Conservation (phyloP, 2,113 vertebrate genomes). For the Leptobrachium ailaonicum region DNA sequence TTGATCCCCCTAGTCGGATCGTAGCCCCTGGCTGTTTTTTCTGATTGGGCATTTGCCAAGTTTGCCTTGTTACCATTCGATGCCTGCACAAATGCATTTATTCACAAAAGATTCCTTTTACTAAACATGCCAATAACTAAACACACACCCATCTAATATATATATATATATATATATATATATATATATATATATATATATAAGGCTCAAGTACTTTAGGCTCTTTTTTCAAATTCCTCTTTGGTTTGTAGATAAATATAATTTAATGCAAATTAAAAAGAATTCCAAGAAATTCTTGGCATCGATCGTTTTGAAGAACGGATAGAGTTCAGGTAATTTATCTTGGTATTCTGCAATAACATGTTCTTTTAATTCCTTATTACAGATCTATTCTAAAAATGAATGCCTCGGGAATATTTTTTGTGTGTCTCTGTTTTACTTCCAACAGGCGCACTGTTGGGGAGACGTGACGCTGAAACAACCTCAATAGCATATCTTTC, state of each 20-base stretch:
- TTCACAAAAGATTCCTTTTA: too few species aligned
- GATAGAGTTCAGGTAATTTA: neutral
- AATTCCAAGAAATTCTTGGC: neutral
- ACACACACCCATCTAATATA: too few species aligned
- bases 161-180: too few species aligned
- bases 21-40: too few species aligned
- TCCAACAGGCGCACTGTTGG: neutral
- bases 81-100: too few species aligned
- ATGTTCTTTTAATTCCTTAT: constrained; percentile 27
- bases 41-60: too few species aligned
- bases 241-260: neutral
- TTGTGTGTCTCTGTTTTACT: too few species aligned
- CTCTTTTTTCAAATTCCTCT: neutral
- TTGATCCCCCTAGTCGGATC: too few species aligned
- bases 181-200: too few species aligned
- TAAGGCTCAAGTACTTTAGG: neutral
- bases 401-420: neutral
- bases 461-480: neutral
- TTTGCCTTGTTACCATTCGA: too few species aligned
- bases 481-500: too few species aligned
- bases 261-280: neutral
- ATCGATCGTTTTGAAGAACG: neutral
- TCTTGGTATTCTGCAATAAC: constrained; percentile 6
- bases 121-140: too few species aligned
- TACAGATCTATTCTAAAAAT: constrained; percentile 4